These are phyloP conservation scores for Azemiops feae DNA, from an alignment of 2,113 vertebrate genomes.

Conservation along the genomic window DNA sequence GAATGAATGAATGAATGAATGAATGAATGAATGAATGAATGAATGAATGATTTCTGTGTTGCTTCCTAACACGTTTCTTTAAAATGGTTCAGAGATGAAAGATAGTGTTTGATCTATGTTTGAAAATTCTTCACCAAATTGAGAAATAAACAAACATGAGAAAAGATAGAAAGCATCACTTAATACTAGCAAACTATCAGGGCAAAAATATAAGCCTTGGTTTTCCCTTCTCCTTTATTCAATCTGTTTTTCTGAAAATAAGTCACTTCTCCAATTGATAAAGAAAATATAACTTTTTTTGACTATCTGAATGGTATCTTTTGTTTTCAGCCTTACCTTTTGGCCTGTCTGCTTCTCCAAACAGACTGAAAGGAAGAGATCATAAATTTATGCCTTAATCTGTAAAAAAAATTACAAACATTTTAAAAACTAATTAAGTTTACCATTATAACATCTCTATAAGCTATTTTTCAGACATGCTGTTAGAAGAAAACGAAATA, in stretches of 20 bases:
- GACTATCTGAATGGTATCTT: not conserved
- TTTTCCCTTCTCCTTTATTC: not conserved
- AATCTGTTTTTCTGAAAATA: not conserved
- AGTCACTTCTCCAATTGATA: not conserved
- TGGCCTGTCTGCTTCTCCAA: not conserved
- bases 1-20: no score
- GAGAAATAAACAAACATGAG: not conserved
- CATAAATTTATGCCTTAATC: not conserved
- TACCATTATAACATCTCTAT: not conserved
- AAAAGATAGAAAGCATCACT: not conserved
- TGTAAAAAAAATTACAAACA: not conserved
- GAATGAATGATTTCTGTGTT: no score
- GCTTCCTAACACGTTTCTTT: not conserved
- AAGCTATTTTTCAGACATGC: not conserved
- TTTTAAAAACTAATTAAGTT: not conserved
- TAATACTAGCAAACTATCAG: not conserved
- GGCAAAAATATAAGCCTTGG: not conserved
- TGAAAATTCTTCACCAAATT: not conserved
- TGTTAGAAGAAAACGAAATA: not conserved
- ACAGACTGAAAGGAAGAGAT: not conserved
- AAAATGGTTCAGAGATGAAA: not conserved
- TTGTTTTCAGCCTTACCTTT: not conserved
- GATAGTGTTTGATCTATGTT: not conserved
- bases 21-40: no score
- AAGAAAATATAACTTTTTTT: not conserved